Evolutionary conservation across 1,140 invertebrate genomes (phyloP).

Genomic region (Meloidogyne hapla): DNA sequence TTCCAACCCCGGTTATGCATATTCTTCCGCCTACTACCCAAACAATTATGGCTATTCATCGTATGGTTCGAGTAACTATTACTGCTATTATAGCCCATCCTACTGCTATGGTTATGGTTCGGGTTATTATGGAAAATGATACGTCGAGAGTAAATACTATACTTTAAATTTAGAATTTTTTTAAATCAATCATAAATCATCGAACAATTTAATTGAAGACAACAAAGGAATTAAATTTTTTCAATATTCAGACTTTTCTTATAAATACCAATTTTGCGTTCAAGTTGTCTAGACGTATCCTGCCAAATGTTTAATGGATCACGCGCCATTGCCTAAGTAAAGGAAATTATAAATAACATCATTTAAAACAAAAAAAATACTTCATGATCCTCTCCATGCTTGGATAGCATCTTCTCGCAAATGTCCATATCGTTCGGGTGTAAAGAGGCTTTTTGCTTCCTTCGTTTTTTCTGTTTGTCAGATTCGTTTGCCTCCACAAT

Average conservation of each 20-base stretch:
- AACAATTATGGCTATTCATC: not conserved
- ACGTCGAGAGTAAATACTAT: too few relatives aligned
- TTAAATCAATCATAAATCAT: too few relatives aligned
- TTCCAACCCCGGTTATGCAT: not conserved
- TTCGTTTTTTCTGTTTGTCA: constrained; percentile 18
- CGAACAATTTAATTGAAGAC: not conserved
- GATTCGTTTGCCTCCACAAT: constrained; percentile 3
- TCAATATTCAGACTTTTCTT: constrained; percentile 6
- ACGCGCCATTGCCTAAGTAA: constrained; percentile 22
- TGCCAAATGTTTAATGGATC: constrained; percentile 27
- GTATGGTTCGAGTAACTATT: not conserved
- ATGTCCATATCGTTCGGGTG: constrained; percentile 13
- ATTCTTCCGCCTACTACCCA: not conserved
- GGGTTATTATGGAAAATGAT: not conserved
- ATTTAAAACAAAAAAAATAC: not conserved
- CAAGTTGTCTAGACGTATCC: constrained; percentile 21
- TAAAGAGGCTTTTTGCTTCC: constrained; percentile 8
- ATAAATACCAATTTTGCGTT: constrained; percentile 20
- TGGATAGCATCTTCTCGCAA: constrained; percentile 5
- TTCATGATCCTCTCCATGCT: constrained; percentile 18
- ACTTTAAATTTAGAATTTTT: too few relatives aligned
- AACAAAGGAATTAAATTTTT: not conserved
- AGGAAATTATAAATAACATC: not conserved
- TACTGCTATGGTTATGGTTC: not conserved
- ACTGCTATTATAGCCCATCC: not conserved